Evolutionary conservation across 2,797 vertebrate genomes (phyloP), one percentile per base, ranked within the genome.

Genomic region (Synanceia verrucosa): DNA sequence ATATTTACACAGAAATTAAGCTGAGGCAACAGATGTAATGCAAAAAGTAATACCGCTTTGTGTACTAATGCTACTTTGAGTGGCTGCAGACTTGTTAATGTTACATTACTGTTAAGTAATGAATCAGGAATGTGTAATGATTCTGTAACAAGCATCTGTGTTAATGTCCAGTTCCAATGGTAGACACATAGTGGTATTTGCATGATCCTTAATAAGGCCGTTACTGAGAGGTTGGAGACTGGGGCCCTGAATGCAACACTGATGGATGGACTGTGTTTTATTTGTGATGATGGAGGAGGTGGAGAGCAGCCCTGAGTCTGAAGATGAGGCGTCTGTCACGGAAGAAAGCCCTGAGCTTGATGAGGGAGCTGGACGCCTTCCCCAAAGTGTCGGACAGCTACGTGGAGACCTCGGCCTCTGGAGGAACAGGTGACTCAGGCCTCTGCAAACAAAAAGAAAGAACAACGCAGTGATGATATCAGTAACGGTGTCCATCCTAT

Each of bases 301-400:
- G 56, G 34, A 69, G 64, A 72, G 23, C 13, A 12, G 28, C 24
- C 37, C 84, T 51, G 53, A 70, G 43, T 62, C 36, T 90, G 93
- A 96, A 94, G 92, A 94, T 99, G 98, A 97, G 96, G 93, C 96
- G 97, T 76, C 86, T 98, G 93, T 96, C 95, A 83, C 94, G 94
- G 73, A 97, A 94, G 93, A 99, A 97, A 92, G 97, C 97, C 21
- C 89, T 99, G 91, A 97, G 90, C 92, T 93, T 98, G 92, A 95
- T 99, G 85, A 98, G 94, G 90, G 97, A 99, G 83, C 85, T 99
- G 86, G 98, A 99, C 81, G 97, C 97, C 81, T 99, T 99, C 85
- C 97, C 97, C 6, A 99, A 99, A 92, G 95, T 99, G 82, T 97
- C 97, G n/a, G 96, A 97, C 36, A 99, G 97, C 92, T 99, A 98